Base-by-base conservation (phyloP, 1,140 invertebrate genomes). In the Pectinophora gossypiella region DNA sequence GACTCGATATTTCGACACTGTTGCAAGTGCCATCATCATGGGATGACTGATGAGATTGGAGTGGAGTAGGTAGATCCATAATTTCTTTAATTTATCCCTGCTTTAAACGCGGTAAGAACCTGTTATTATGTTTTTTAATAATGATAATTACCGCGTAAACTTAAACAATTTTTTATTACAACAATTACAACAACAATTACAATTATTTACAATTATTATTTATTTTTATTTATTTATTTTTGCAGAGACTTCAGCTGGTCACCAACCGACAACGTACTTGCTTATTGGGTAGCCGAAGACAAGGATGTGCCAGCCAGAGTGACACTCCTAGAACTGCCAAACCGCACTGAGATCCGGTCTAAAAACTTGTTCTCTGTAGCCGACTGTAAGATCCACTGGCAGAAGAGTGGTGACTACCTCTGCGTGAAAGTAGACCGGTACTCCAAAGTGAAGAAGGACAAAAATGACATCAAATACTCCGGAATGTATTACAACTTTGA, bases 401-500 rank as follows among this genome's bases (percentile, higher is more conserved):
- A 99, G 87, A 99, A 99, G 82, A 96, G 93, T 51, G 99, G 98
- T 5, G 97, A 99, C 76, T 99, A 98, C 82, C 89, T 99, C 12
- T 99, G 98, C 76, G 98, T 99, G 0, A 99, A 99, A 90, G 98
- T 99, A 0, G 98, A 99, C 85, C 92, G 98, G 52, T 99, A 99
- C 82, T 94, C 95, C 2, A 99, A 99, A 89, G 90, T 94, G n/a
- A 93, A 94, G 88, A 97, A 94, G 90, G 98, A 94, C 85, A 97
- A 93, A 89, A 91, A 91, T 60, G 94, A 97, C 52, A 92, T 92
- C 48, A 99, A 99, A 88, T 99, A 99, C 78, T 95, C 95, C 57
- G 97, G 98, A 64, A 96, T 99, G 92, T 98, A 98, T 66, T 99
- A 97, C 88, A 99, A 99, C 81, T 98, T 99, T 89, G 98, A 99